Evolutionary conservation across 2,113 vertebrate genomes (phyloP), one percentile per base, ranked within the genome.

Genomic region (Forbesichthys agassizii): DNA sequence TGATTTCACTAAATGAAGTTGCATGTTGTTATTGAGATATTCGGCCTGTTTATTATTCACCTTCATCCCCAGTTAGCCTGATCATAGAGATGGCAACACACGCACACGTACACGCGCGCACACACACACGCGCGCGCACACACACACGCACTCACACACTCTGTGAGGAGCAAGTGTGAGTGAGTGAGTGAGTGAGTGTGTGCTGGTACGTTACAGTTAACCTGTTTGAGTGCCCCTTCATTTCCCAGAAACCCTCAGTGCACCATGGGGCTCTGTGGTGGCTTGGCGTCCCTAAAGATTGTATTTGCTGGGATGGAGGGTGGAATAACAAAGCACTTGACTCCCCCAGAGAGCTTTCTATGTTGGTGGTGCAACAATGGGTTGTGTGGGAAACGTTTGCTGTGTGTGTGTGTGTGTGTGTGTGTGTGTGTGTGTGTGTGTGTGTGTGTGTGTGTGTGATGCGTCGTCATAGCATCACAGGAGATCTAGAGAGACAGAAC

Each of bases 321-420:
- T 69, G 69, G 61, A 80, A 81, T 75, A 81, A 79, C 75, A 84
- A 69, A 69, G 69, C 57, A 48, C 75, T 84, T 79, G 77, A 79
- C 73, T 86, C 73, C 78, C 72, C 62, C 66, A 57, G 74, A 9
- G 20, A 12, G 18, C 55, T 75, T 60, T 46, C 74, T 36, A 64
- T 42, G 68, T 84, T 69, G 58, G 67, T 68, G 77, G 42, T 61
- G 68, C 62, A 68, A 78, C 66, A 67, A n/a, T 74, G 47, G 62
- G 48, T 67, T 71, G 49, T 68, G 62, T 68, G 49, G 13, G 49
- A 52, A 52, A 13, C 9, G 49, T 51, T 7, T 53, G 63, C 13
- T 27, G 27, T 27, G 27, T 27, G 27, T 27, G 33, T 53, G 11
- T 20, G 20, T 20, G 20, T 20, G 20, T 53, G 20, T 27, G 27